Evolutionary conservation across 2,888 invertebrate species (phyloP), one percentile per base, ranked within the genome.

Genomic region (Agrochola lota): DNA sequence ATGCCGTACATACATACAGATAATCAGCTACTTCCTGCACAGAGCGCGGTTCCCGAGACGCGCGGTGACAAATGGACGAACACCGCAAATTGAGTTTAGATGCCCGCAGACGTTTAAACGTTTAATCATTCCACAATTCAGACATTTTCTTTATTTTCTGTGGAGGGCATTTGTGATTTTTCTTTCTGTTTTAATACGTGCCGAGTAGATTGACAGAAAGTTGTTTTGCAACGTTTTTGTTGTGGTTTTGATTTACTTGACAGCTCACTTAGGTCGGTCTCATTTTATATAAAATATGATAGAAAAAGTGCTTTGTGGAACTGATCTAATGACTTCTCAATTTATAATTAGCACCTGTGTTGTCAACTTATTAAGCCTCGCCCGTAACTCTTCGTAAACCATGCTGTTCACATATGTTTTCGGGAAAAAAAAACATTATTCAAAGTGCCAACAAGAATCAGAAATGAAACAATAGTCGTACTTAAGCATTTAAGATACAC

Each of bases 51-150:
- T 88, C 89, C 87, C 90, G 87, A 88, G 88, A 89, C 90, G 89
- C 71, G 83, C 87, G 63, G 88, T 94, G 94, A 94, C 93, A 93
- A 94, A 94, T 94, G 94, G 91, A 88, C 76, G 85, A 82, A 85
- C 84, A 84, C 85, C 92, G 88, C 91, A 93, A 93, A 93, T 93
- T 92, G 93, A 93, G 93, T 92, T 92, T 89, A 90, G 89, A 90
- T 90, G 89, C 88, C 84, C 86, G 80, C 87, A 86, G 89, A 89
- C 90, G 85, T 82, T 76, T 83, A 74, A 85, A 86, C 90, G 90
- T 89, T 92, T 91, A 88, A 92, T 91, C 93, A 92, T 93, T 89
- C 90, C 63, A 78, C 80, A 77, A 82, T 88, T 85, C 83, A 79
- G 81, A 85, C 88, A 78, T 89, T 88, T 86, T 81, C 86, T 87